Base-by-base conservation (phyloP, 2,888 invertebrate genomes). In the Diachrysia chrysitis region DNA sequence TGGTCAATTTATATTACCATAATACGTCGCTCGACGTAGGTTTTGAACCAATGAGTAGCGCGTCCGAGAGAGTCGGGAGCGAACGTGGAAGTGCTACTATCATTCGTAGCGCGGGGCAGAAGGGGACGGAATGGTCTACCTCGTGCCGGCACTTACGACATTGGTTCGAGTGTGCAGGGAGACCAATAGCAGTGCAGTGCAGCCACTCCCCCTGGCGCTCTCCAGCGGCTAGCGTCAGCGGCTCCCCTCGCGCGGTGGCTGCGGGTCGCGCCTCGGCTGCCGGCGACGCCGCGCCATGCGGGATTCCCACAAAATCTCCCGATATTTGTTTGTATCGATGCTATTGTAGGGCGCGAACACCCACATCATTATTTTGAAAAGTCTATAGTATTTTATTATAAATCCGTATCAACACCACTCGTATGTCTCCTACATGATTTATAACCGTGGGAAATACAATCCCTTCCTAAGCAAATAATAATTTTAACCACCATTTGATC, bases 1-100 rank as follows among this genome's bases (percentile, higher is more conserved):
- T 95, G 95, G 95, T 93, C 95, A 95, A 95, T 95, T 95, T 95
- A 95, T 95, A 95, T 95, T 95, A 93, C 92, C 92, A 95, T 95
- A 94, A 94, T 93, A 92, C 89, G 88, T 82, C 83, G 83, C 82
- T 82, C 83, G 83, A 88, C 80, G 81, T 74, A 79, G 76, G 75
- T 78, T 85, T 76, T 60, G 87, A 87, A 84, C 94, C 95, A 94
- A 95, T 94, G 91, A 85, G 85, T 84, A 85, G 84, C 73, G 84
- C 83, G 89, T 82, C 83, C 80, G 87, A 83, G 82, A 71, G 73
- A 66, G 83, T 14, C 82, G 85, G 64, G 73, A 56, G 81, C 76
- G 71, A 67, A 71, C 56, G 46, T 71, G 73, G 69, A 74, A 85
- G 79, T 87, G 88, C 87, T 79, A 92, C 86, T 91, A 81, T 91